Evolutionary conservation across 2,888 invertebrate genomes (phyloP), one percentile per base, ranked within the genome.

Genomic region (Volucella bombylans): DNA sequence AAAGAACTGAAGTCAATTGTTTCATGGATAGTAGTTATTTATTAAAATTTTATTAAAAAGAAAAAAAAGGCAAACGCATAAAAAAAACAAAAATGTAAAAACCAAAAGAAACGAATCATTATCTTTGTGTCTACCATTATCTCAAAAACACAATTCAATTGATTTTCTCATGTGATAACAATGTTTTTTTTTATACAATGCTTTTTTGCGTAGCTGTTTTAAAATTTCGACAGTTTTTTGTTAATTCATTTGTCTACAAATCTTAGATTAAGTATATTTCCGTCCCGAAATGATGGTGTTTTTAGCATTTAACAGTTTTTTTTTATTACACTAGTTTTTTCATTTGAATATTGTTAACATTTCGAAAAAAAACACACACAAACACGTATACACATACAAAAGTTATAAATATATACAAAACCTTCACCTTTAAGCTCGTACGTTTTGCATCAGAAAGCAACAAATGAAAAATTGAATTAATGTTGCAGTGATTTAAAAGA

Each of bases 1-100:
- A 76, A 68, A 76, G 76, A 74, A 74, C 76, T 76, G 61, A 76
- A 68, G 76, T 76, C 76, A 76, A 76, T 76, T 76, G 76, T 76
- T 76, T 76, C 54, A 31, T 57, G 47, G 50, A 61, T 54, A 68
- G 14, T 64, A 64, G 62, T 38, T 73, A 54, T 64, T 73, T 54
- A 52, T 54, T 54, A 47, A 50, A 73, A 47, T 64, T 74, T 64
- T 47, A 62, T 61, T 11, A n/a, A 54, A 54, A 62, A 50, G n/a
- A 39, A 43, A 62, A 50, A 18, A 39, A 43, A 43, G n/a, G 10
- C 11, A 54, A 47, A n/a, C 4, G 31, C 31, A 31, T 31, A 31
- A 23, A 31, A 31, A 31, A 31, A 31, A 31, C 31, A 31, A 31
- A 31, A 31, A 31, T 31, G 31, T 31, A 31, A 31, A n/a, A 31